Conservation (phyloP, 2,797 vertebrate species). For the Gymnoscopelus microlampas region DNA sequence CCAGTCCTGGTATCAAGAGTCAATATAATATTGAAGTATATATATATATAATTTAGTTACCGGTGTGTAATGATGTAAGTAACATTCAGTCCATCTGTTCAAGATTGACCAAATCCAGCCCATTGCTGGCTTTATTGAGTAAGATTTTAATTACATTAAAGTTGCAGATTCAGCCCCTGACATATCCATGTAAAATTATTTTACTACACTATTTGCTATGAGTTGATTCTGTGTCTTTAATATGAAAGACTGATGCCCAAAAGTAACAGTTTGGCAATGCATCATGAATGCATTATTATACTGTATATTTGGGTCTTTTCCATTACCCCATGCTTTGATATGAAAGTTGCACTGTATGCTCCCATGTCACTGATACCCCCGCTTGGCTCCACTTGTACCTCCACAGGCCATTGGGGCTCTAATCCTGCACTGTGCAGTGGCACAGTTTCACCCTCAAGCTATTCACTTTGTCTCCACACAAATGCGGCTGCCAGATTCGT, state of each 20-base stretch:
- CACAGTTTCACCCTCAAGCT: conserved; percentile 77
- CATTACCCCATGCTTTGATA: conserved; percentile 36
- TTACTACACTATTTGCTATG: background rate
- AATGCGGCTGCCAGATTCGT: conserved; percentile 74
- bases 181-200: no score
- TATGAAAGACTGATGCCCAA: conserved; percentile 1
- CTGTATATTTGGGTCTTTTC: conserved; percentile 20
- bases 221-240: background rate
- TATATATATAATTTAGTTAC: no score
- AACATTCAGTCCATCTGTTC: no score
- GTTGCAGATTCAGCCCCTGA: no score
- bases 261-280: background rate
- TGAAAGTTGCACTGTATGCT: conserved; percentile 56
- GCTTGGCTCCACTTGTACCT: conserved; percentile 67
- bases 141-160: no score
- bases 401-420: conserved; percentile 71
- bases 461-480: conserved; percentile 77
- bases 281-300: background rate
- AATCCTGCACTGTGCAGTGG: conserved; percentile 69
- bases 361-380: conserved; percentile 75
- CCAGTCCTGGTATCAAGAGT: no score
- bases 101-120: no score
- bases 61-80: no score
- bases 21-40: no score
- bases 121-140: no score